phyloP scores from a whole-genome alignment of 2,888 invertebrate genomes.

The Chironomus tentans region DNA sequence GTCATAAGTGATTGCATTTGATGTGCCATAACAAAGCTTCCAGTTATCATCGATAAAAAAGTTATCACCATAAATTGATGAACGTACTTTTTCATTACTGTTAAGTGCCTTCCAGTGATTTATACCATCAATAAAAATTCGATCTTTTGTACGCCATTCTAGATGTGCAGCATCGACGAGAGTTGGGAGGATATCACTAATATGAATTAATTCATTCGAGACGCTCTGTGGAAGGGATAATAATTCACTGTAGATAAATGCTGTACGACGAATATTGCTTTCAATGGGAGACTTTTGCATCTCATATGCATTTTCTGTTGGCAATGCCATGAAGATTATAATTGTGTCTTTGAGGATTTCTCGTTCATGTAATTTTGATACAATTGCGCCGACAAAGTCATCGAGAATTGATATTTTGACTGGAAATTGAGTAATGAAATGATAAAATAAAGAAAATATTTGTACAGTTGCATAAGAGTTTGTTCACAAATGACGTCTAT shows the following conservation, averaged over 20 bases:
- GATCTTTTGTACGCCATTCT: slow-evolving; percentile 9
- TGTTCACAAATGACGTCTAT: not conserved
- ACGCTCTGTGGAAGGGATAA: not conserved
- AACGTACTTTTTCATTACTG: not conserved
- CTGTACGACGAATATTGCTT: not conserved
- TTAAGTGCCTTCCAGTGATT: slow-evolving; percentile 17
- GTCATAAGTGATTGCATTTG: not conserved
- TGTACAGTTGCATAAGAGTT: not conserved
- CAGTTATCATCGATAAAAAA: slow-evolving; percentile 7
- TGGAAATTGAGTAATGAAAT: not conserved
- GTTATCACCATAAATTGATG: not conserved
- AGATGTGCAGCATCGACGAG: slow-evolving; percentile 8
- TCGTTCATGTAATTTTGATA: not conserved
- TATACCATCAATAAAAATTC: slow-evolving; percentile 9
- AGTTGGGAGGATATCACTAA: slow-evolving; percentile 9
- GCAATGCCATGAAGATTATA: slow-evolving; percentile 1
- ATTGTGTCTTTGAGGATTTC: not conserved
- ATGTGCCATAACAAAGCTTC: slow-evolving; percentile 2
- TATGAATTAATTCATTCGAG: slow-evolving; percentile 16
- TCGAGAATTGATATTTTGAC: slow-evolving; percentile 13
- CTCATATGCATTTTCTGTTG: not conserved
- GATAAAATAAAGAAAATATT: too few relatives aligned
- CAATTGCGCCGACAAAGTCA: slow-evolving; percentile 1
- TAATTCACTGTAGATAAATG: slow-evolving; percentile 6
- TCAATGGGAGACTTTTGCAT: not conserved